Conservation (phyloP, 2,113 vertebrate species). For the Pygoscelis antarcticus region DNA sequence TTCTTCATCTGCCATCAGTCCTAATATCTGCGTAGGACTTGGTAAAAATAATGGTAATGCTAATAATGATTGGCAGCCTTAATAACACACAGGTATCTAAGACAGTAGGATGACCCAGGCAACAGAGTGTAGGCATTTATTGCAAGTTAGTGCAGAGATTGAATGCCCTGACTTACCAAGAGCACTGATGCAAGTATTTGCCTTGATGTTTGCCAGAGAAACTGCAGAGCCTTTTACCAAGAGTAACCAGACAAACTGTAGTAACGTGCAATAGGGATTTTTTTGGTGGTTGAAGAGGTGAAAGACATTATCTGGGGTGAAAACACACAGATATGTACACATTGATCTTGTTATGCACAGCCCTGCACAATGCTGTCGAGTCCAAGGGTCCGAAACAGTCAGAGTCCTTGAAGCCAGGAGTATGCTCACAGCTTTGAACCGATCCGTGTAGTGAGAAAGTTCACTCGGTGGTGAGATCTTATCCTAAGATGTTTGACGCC, state of each 20-base stretch:
- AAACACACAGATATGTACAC: not conserved
- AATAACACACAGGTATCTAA: not conserved
- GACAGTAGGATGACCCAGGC: not conserved
- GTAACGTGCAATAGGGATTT: not conserved
- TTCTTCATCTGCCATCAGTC: not conserved
- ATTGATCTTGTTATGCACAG: not conserved
- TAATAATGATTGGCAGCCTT: not conserved
- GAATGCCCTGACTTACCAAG: not conserved
- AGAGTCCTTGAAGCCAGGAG: not conserved
- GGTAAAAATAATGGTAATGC: not conserved
- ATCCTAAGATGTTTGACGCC: not conserved
- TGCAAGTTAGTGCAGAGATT: not conserved
- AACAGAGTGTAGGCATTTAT: too few species aligned
- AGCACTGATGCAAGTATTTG: not conserved
- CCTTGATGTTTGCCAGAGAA: not conserved
- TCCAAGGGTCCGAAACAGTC: not conserved
- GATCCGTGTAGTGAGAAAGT: not conserved
- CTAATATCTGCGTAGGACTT: not conserved
- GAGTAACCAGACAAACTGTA: not conserved
- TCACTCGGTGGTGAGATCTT: not conserved
- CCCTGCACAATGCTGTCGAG: not conserved
- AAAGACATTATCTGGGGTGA: not conserved
- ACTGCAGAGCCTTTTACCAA: not conserved
- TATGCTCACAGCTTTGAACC: not conserved
- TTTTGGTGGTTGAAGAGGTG: not conserved